Percentiles rank a stretch among this genome's conserved stretches.
These are phyloP conservation scores for Stichodactyla helianthus DNA, from an alignment of 64 coral and sea anemone genomes.

Conservation along the genomic window DNA sequence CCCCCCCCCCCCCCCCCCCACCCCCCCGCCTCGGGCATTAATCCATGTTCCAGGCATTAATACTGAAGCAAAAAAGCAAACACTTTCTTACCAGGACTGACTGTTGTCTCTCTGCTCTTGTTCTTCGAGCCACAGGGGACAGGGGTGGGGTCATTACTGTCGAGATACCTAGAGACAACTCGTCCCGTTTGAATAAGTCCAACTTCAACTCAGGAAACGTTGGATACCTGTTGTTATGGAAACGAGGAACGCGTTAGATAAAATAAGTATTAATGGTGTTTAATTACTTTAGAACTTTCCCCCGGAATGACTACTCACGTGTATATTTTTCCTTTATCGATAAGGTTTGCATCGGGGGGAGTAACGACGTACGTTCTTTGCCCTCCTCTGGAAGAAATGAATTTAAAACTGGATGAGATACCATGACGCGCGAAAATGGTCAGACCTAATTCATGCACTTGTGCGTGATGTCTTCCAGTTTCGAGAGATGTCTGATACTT, in stretches of 20 bases:
- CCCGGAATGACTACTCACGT: constrained; percentile 20
- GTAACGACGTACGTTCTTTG: constrained; percentile 98
- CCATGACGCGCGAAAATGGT: background rate
- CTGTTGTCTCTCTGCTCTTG: constrained; percentile 43
- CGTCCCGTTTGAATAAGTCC: constrained; percentile 50
- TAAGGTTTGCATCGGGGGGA: constrained; percentile 53
- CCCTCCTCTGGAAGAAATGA: constrained; percentile 55
- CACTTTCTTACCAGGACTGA: constrained; percentile 60
- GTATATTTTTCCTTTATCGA: constrained; percentile 71
- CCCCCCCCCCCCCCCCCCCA: background rate
- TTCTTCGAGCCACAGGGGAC: constrained; percentile 54
- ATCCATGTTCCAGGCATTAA: background rate
- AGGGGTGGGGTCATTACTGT: constrained; percentile 42
- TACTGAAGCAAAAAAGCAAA: background rate
- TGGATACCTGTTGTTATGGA: constrained; percentile 29
- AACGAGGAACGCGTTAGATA: background rate
- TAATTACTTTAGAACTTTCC: background rate
- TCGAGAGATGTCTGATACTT: background rate
- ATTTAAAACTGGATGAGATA: background rate
- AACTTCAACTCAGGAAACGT: constrained; percentile 57
- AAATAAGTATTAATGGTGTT: background rate
- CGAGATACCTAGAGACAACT: background rate
- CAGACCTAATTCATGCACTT: too few relatives aligned
- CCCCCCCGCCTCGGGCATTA: too few relatives aligned
- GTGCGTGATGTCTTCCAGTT: background rate